These are phyloP conservation scores for Pseudobourletiella spinata DNA, from an alignment of 1,140 invertebrate species.

Conservation along the genomic window DNA sequence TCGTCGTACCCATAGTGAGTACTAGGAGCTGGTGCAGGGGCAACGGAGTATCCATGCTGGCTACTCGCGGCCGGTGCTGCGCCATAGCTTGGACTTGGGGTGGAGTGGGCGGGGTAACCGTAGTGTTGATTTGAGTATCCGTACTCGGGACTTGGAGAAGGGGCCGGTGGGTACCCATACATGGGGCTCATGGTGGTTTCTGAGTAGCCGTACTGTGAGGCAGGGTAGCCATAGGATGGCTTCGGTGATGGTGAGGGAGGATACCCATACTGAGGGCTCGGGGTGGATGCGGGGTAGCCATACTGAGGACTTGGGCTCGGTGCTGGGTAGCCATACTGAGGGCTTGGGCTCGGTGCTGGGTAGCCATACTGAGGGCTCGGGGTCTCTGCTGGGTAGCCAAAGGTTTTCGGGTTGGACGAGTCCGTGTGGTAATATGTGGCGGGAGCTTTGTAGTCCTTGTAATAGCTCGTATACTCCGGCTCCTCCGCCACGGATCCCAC, in stretches of 20 bases:
- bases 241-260: too few species aligned
- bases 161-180: background rate
- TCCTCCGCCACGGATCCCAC: background rate
- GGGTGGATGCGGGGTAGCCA: background rate
- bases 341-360: background rate
- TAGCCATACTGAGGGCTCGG: background rate
- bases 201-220: too few species aligned
- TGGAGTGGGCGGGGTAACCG: background rate
- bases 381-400: background rate
- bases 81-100: background rate
- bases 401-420: background rate
- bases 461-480: background rate
- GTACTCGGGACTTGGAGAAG: background rate
- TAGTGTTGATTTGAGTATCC: too few species aligned
- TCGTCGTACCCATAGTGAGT: background rate
- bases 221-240: background rate
- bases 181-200: background rate
- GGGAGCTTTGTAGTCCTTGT: background rate
- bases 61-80: background rate
- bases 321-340: background rate
- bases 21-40: background rate
- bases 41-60: background rate
- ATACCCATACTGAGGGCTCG: background rate
- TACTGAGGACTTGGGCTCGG: background rate
- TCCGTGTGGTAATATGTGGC: background rate